A percentile compares a stretch with the other conserved stretches of the same genome.
These are phyloP conservation scores for Chamaea fasciata DNA, from an alignment of 2,113 vertebrate genomes.

Conservation along the genomic window DNA sequence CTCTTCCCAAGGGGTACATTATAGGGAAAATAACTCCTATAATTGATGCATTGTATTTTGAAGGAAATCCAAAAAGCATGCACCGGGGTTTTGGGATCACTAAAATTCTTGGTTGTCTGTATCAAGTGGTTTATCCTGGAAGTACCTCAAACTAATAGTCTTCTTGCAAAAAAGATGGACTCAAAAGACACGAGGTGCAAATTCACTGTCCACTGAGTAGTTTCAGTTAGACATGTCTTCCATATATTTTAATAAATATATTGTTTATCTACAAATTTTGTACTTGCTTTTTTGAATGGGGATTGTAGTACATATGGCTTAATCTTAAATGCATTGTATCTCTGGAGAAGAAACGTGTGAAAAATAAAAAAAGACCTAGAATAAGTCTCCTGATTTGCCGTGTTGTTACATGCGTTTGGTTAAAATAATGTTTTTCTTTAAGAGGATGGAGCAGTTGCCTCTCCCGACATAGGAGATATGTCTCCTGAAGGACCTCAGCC, in stretches of 20 bases:
- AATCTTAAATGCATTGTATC: background rate
- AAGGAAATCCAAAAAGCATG: background rate
- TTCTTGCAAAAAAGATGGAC: background rate
- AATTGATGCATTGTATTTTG: background rate
- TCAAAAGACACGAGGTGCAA: background rate
- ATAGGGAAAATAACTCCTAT: background rate
- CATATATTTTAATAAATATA: background rate
- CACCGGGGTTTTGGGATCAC: background rate
- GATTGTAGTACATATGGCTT: background rate
- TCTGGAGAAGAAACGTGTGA: background rate
- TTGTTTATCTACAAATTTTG: background rate
- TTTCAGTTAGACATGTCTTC: background rate
- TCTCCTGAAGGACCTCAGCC: slow-evolving; percentile 96
- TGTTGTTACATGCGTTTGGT: background rate
- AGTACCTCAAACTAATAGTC: background rate
- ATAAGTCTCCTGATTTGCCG: background rate
- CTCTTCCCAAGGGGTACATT: background rate
- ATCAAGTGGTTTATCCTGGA: background rate
- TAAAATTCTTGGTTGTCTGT: background rate
- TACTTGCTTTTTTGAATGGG: background rate
- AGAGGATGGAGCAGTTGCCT: slow-evolving; percentile 86
- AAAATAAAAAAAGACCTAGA: background rate
- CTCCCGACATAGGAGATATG: slow-evolving; percentile 89
- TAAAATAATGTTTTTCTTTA: slow-evolving; percentile 43
- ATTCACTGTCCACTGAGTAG: background rate